phyloP scores from a whole-genome alignment of 2,113 vertebrate species.

The Haemorhous mexicanus region DNA sequence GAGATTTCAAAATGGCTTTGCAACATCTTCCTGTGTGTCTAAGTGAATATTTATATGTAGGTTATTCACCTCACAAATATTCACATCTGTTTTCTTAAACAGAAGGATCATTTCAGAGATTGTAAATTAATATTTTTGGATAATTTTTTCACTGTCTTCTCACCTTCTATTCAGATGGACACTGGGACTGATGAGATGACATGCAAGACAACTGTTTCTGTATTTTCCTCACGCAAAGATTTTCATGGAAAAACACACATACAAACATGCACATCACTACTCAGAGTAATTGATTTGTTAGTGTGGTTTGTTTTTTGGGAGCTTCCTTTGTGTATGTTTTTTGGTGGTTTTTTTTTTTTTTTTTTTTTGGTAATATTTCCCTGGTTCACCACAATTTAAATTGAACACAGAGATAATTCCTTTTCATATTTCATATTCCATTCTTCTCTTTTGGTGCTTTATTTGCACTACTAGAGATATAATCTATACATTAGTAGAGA shows the following conservation, averaged over 20 bases:
- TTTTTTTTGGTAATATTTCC: neutral
- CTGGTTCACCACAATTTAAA: neutral
- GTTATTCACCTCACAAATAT: neutral
- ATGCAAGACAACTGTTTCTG: neutral
- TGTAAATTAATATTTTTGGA: neutral
- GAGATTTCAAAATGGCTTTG: neutral
- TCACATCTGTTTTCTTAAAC: neutral
- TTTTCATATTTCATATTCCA: neutral
- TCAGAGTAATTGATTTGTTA: neutral
- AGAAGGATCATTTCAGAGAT: neutral
- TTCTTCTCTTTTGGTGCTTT: neutral
- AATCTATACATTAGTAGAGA: neutral
- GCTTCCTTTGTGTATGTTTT: neutral
- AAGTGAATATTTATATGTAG: neutral
- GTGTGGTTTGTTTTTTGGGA: neutral
- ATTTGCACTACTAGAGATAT: neutral
- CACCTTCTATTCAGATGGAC: neutral
- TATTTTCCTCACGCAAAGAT: neutral
- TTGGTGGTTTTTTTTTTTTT: neutral
- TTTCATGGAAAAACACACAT: neutral
- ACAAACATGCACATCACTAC: neutral
- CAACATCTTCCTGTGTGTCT: neutral
- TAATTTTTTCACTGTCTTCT: neutral
- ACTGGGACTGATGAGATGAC: neutral
- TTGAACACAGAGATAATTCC: neutral